Base-by-base conservation (phyloP, 2,113 vertebrate species). In the Lanius ludovicianus region DNA sequence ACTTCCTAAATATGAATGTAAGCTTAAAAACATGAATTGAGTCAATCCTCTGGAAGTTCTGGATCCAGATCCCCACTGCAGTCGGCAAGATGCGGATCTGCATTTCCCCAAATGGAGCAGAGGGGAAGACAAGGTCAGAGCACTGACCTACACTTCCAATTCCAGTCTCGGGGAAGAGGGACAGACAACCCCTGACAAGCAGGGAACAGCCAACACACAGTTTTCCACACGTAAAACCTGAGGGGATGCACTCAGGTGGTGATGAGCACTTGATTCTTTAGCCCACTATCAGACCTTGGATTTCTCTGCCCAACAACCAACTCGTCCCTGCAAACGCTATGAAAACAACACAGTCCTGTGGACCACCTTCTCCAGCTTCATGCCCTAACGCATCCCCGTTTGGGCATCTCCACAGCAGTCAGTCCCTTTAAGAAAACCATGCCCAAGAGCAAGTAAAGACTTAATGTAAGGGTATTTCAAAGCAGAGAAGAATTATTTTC, bases 231-330 rank as follows among this genome's bases (percentile, higher is more conserved):
- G 50, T 41, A 69, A 74, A 83, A 69, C 55, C 50, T 17, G n/a
- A 82, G 16, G 25, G 21, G 33, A 41, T 0, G 3, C 3, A 2
- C 44, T 67, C 31, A 33, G 55, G 6, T 12, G 0, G 28, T 0
- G 0, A 68, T 2, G 1, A 30, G 5, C 5, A 7, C 2, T 1
- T 8, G 9, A 39, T 11, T 39, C 59, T 55, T 42, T 2, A 92
- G 19, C 10, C 52, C 30, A 8, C 31, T 9, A 33, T 11, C 57
- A 83, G 14, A 42, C 37, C 31, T 50, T 31, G 53, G 37, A 50
- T 20, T 44, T 19, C 75, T n/a, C 55, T 62, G 59, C 52, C 50
- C 42, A 19, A 16, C 20, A n/a, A 24, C 9, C 57, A 76, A 27
- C 46, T 33, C 17, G 5, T 21, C n/a, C 24, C 49, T 37, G 35